Evolutionary conservation across 2,888 invertebrate genomes (phyloP), one percentile per base, ranked within the genome.

Genomic region (Hanleya hanleyi): DNA sequence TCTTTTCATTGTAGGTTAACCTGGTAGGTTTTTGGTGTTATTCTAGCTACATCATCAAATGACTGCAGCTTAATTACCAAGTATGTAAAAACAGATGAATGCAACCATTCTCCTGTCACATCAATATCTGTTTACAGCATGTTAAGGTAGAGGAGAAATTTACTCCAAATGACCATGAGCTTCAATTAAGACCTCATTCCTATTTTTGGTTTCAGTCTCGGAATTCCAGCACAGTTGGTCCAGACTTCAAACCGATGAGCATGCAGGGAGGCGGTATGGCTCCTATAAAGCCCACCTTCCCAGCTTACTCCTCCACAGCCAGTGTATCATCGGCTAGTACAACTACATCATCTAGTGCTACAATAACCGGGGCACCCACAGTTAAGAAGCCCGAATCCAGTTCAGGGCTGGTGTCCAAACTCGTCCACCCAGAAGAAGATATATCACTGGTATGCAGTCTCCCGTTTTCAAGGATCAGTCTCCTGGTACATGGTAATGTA

Each of bases 391-490:
- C 89, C 69, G 89, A 89, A 75, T 87, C 88, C 74, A 83, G 83
- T 77, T 88, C 88, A 83, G 89, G 88, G 80, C 86, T 88, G 85
- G 87, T 87, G 64, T 87, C 87, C 73, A 88, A 86, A 80, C 82
- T 89, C 77, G 84, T 89, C 77, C 89, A 89, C 70, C 89, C 89
- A 33, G 89, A 89, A 81, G 89, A 89, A 73, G 89, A 89, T 77
- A 85, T 89, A 36, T 89, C 89, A 47, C 71, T 89, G 84, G 89
- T 89, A 80, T 84, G 87, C 84, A 37, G 22, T 66, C n/a, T n/a
- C n/a, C n/a, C n/a, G n/a, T n/a, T n/a, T n/a, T n/a, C n/a, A n/a
- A n/a, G n/a, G n/a, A n/a, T n/a, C n/a, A n/a, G n/a, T 66, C 29
- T 15, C 29, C 36, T 7, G 26, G 22, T 37, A 35, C 57, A 2